Base-by-base conservation (phyloP, 2,888 invertebrate genomes). In the Apodemia mormo region DNA sequence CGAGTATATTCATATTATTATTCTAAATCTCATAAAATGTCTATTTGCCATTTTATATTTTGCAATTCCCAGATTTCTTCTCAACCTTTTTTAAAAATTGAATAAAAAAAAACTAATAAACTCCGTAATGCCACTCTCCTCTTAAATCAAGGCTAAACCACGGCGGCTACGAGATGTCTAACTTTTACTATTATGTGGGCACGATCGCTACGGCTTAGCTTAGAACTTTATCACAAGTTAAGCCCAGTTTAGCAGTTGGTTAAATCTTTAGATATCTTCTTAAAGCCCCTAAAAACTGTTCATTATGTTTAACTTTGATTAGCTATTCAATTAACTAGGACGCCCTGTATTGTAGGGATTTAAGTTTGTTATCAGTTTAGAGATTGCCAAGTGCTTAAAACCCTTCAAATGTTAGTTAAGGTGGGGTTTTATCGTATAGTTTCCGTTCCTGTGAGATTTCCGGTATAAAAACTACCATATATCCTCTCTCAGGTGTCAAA, bases 181-280 rank as follows among this genome's bases (percentile, higher is more conserved):
- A 74, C 72, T 73, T 75, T 73, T 67, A 75, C 75, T 74, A 74
- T 75, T 75, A 75, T 75, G 71, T 73, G 74, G 74, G 70, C 71
- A 74, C 68, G 72, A 66, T 75, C 61, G 70, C 71, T 70, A 71
- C 71, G 72, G 72, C 70, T 73, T 67, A 75, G 72, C 74, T 75
- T 71, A 66, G 68, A 75, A 74, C 71, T 75, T 75, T 71, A 70
- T 72, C 75, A 67, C 61, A 73, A 74, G 71, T 74, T 72, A 71
- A 70, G 72, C 71, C 65, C 69, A 71, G 73, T 73, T 73, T 73
- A 73, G 70, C 72, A 71, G 73, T 73, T 72, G 70, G 72, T 73
- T 73, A 72, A 72, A 69, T 70, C 73, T 72, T 68, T 71, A 65
- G 70, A 72, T 69, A 72, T 72, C 70, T 66, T 70, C 70, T 56